phyloP scores from a whole-genome alignment of 1,140 invertebrate species.

The Patella vulgata region DNA sequence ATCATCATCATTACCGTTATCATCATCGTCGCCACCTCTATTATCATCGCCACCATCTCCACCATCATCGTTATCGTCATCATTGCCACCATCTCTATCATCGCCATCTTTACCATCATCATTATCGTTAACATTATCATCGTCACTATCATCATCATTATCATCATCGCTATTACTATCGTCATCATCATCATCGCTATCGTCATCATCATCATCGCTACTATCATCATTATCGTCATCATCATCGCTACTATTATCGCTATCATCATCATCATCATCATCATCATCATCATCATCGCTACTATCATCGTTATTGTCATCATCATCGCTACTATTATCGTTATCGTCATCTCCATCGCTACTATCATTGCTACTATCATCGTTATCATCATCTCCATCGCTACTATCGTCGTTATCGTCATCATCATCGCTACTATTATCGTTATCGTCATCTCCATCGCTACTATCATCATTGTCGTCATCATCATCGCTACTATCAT shows the following conservation, averaged over 20 bases:
- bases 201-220: no score
- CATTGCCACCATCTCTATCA: no score
- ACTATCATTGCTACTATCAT: conserved; percentile 11
- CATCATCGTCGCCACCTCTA: conserved; percentile 11
- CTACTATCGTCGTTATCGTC: conserved; percentile 12
- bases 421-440: conserved; percentile 8
- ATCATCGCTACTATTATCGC: no score
- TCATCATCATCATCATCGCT: conserved; percentile 16
- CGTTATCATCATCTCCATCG: conserved; percentile 12
- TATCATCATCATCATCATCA: conserved; percentile 18
- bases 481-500: background rate
- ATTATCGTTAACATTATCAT: no score
- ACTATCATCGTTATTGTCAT: conserved; percentile 15
- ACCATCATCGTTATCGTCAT: no score
- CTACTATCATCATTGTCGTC: background rate
- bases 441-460: conserved; percentile 6
- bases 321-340: conserved; percentile 11
- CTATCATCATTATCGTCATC: no score
- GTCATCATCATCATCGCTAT: no score
- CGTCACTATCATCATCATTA: no score
- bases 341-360: conserved; percentile 10
- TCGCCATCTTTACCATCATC: no score
- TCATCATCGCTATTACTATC: no score
- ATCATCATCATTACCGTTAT: conserved; percentile 17
- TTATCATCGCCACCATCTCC: no score